Evolutionary conservation across 2,888 invertebrate species (phyloP), one percentile per base, ranked within the genome.

Genomic region (Thereva unica): DNA sequence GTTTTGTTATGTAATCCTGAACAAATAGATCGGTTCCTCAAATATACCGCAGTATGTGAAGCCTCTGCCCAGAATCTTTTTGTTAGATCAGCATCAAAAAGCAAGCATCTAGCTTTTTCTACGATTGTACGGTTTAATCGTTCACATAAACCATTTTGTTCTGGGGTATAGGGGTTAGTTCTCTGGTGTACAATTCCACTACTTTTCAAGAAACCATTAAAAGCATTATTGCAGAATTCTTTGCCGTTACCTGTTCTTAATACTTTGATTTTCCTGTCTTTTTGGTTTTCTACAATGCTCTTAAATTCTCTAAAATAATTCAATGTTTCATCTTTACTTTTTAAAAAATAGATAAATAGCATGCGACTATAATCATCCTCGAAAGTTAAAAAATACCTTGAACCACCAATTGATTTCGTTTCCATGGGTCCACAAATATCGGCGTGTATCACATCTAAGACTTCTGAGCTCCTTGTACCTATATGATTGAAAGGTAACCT

Each of bases 361-460:
- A 38, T 54, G 52, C 41, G 34, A 38, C 55, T 67, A 40, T 54
- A 71, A 69, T 77, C 76, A 74, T 79, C 78, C 54, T 76, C 73
- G 44, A 79, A 74, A 3, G 75, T 75, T 23, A 77, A 64, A 64
- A 77, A 76, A 69, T 78, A 78, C 50, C 67, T 75, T 1, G 71
- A 71, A 4, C 75, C 74, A 4, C 75, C 76, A 5, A 73, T 53
- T 0, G 78, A 79, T 10, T 59, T 54, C 2, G 63, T 68, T 66
- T 76, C 74, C 76, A 78, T 77, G 5, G 76, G 76, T n/a, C 77
- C 77, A 70, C 76, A 76, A 3, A 78, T 53, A 70, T 78, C 78
- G n/a, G n/a, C n/a, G n/a, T n/a, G n/a, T n/a, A n/a, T n/a, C n/a
- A n/a, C n/a, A n/a, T n/a, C n/a, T n/a, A n/a, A n/a, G n/a, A n/a